A percentile compares a stretch with the other conserved stretches of the same genome.
Conservation (phyloP, 2,113 vertebrate species). For the Pygoscelis adeliae region DNA sequence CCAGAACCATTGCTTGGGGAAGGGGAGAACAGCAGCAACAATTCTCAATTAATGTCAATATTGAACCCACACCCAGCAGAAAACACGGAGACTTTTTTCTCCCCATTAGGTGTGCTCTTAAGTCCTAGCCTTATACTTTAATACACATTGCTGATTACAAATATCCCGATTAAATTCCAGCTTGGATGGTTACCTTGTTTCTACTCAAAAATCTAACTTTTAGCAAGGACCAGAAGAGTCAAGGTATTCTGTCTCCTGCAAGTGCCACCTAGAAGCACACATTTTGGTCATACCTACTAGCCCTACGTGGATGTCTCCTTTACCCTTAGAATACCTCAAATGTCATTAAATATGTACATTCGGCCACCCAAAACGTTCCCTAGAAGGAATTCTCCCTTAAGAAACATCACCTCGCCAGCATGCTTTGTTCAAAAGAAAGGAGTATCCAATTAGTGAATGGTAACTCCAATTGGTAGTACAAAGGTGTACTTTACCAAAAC, state of each 20-base stretch:
- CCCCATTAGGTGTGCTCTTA: not conserved
- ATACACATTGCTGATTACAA: not conserved
- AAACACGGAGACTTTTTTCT: not conserved
- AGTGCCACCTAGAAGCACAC: not conserved
- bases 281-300: not conserved
- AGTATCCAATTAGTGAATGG: not conserved
- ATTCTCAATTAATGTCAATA: not conserved
- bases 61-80: not conserved
- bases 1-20: not conserved
- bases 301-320: accelerated
- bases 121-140: not conserved
- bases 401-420: not conserved
- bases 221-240: accelerated
- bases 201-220: not conserved
- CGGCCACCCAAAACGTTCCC: not conserved
- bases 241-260: not conserved
- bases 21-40: not conserved
- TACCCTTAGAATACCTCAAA: not conserved
- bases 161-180: not conserved
- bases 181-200: not conserved
- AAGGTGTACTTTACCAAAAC: not conserved
- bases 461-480: not conserved
- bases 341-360: not conserved
- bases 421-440: not conserved
- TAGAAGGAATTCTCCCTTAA: not conserved